Evolutionary conservation across 2,888 invertebrate genomes (phyloP), one percentile per base, ranked within the genome.

Genomic region (Venusia cambrica): DNA sequence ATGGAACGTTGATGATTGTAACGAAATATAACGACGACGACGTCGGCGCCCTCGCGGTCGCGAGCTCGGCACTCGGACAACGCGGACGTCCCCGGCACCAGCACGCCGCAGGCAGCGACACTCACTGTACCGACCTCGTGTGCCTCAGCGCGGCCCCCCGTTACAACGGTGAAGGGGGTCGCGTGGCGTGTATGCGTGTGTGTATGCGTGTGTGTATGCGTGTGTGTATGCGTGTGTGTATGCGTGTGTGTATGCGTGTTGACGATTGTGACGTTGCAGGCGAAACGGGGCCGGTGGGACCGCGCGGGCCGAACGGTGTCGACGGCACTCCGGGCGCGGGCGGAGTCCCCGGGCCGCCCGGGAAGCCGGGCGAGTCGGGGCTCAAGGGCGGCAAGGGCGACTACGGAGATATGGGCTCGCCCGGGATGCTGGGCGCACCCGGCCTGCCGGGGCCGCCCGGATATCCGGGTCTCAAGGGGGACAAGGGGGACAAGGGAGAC

Each of bases 371-470:
- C 26, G 91, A 92, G 62, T 89, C 92, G 55, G 97, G 97, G 8
- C 93, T 94, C 2, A 95, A 95, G 63, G 97, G 97, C 25, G 94
- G 93, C 51, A 94, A 94, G 64, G 96, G 96, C 33, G 94, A 94
- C 65, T 94, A 93, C 69, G 97, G 97, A 4, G 96, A 96, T 69
- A 96, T 97, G 73, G 97, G 97, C 22, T 95, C 96, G 4, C 96
- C 97, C 5, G 97, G 98, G 40, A 90, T 97, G 62, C 95, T 97
- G 92, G 97, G 97, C 51, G 96, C 97, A 14, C 97, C 97, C 6
- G 97, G 97, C 9, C 73, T 93, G 49, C 93, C 93, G 4, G 93
- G 93, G 33, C 93, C 93, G 15, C 93, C 93, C 52, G 96, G 96
- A 2, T 96, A 96, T 79, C 96, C 96, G 1, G 97, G 97, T 15